A percentile compares a stretch with the other conserved stretches of the same genome.
Evolutionary conservation across 2,113 vertebrate genomes (phyloP).

Genomic region (Ellobius talpinus): DNA sequence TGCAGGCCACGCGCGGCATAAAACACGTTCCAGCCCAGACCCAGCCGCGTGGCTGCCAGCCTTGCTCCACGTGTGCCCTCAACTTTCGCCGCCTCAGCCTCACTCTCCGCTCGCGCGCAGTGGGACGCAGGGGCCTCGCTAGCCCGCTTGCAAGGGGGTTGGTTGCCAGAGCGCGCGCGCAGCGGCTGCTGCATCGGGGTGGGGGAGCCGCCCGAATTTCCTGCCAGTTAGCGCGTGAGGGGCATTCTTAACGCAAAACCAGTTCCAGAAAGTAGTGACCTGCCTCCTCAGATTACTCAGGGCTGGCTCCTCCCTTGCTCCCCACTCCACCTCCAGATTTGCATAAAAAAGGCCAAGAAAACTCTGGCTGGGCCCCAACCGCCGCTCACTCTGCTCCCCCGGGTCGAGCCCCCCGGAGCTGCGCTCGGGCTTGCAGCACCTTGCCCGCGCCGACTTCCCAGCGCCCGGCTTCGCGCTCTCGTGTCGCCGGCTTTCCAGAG

Average conservation of each 20-base stretch:
- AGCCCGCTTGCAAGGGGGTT: neutral
- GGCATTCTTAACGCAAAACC: slow-evolving; percentile 80
- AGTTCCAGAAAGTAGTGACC: slow-evolving; percentile 83
- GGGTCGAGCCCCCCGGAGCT: slow-evolving; percentile 72
- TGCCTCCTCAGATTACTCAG: slow-evolving; percentile 84
- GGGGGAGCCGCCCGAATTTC: slow-evolving; percentile 58
- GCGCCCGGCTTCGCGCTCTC: neutral
- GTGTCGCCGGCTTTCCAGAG: neutral
- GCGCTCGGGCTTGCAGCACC: slow-evolving; percentile 63
- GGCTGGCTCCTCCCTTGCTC: slow-evolving; percentile 87
- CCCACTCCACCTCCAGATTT: slow-evolving; percentile 84
- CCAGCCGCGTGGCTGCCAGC: neutral
- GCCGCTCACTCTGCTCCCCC: slow-evolving; percentile 79
- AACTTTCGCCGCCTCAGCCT: neutral
- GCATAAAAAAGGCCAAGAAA: slow-evolving; percentile 87
- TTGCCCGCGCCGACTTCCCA: neutral
- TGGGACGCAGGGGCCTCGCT: neutral
- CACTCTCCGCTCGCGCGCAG: slow-evolving; percentile 51
- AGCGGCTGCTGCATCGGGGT: slow-evolving; percentile 29
- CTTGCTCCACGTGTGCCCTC: no score
- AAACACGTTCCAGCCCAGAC: neutral
- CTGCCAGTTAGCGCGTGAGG: slow-evolving; percentile 76
- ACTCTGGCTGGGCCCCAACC: slow-evolving; percentile 79
- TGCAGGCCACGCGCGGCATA: neutral
- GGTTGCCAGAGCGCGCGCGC: neutral